Evolutionary conservation across 37 sponge, comb jelly and placozoan genomes (phyloP).

Genomic region (Haliclona indistincta): DNA sequence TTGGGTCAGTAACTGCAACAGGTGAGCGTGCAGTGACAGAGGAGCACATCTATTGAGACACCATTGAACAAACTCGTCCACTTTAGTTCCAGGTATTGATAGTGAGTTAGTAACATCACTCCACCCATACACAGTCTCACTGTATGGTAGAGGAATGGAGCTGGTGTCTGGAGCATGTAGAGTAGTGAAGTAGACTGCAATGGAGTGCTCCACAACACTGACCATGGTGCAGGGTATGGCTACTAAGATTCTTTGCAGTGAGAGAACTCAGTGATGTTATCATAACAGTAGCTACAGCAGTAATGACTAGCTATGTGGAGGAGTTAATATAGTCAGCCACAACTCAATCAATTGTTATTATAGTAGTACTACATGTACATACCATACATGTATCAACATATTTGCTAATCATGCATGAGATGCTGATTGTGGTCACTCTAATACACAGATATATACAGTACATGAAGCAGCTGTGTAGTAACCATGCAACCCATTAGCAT

Average conservation of each 20-base stretch:
- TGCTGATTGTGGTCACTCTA: too few relatives aligned
- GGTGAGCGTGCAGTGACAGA: slow-evolving; percentile 39
- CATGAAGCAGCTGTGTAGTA: too few relatives aligned
- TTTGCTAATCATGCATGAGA: too few relatives aligned
- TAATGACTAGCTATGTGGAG: too few relatives aligned
- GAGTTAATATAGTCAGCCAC: too few relatives aligned
- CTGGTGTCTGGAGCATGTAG: slow-evolving; percentile 6
- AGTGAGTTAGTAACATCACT: slow-evolving; percentile 32
- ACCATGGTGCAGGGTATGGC: slow-evolving; percentile 41
- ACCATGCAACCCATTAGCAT: too few relatives aligned
- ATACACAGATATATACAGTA: too few relatives aligned
- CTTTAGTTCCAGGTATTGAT: slow-evolving; percentile 38
- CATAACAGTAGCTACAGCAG: too few relatives aligned
- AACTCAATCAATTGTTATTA: too few relatives aligned
- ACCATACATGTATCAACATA: too few relatives aligned
- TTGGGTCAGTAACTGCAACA: slow-evolving; percentile 56
- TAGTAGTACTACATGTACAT: too few relatives aligned
- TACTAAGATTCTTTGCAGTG: slow-evolving; percentile 33
- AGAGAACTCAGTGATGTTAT: too few relatives aligned
- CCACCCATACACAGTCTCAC: slow-evolving; percentile 60
- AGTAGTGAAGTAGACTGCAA: slow-evolving; percentile 50
- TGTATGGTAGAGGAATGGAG: slow-evolving; percentile 28
- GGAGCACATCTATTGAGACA: slow-evolving; percentile 33
- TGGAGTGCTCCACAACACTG: slow-evolving; percentile 57
- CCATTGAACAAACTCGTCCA: slow-evolving; percentile 14